These are phyloP conservation scores for Drosophila kokeensis DNA, from an alignment of 2,888 invertebrate genomes.

Conservation along the genomic window DNA sequence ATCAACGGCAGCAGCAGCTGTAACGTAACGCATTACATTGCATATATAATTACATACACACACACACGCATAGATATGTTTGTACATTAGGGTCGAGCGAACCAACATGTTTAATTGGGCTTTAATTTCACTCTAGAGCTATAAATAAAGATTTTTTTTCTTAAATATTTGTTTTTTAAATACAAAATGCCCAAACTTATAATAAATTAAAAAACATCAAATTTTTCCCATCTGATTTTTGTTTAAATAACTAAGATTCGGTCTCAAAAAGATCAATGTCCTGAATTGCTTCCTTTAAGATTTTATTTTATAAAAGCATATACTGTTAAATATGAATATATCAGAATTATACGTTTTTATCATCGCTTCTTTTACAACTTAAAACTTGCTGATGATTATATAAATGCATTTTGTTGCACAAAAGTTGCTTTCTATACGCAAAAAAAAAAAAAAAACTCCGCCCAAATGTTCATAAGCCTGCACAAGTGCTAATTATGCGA, in stretches of 20 bases:
- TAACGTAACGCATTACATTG: conserved; percentile 30
- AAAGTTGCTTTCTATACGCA: not conserved
- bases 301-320: not conserved
- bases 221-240: not conserved
- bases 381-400: not conserved
- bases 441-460: not conserved
- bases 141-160: not conserved
- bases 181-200: not conserved
- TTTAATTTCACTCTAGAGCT: not conserved
- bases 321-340: not conserved
- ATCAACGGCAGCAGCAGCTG: conserved; percentile 3
- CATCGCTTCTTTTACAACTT: not conserved
- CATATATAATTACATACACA: conserved; percentile 11
- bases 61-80: not conserved
- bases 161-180: not conserved
- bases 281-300: not conserved
- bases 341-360: not conserved
- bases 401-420: not conserved
- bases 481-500: conserved; percentile 26
- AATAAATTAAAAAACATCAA: not conserved
- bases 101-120: not conserved
- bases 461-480: not conserved
- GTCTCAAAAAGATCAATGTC: not conserved
- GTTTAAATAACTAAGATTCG: not conserved
- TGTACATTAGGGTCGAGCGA: not conserved